Evolutionary conservation across 2,113 vertebrate genomes (phyloP).

Genomic region (Archilochus colubris): DNA sequence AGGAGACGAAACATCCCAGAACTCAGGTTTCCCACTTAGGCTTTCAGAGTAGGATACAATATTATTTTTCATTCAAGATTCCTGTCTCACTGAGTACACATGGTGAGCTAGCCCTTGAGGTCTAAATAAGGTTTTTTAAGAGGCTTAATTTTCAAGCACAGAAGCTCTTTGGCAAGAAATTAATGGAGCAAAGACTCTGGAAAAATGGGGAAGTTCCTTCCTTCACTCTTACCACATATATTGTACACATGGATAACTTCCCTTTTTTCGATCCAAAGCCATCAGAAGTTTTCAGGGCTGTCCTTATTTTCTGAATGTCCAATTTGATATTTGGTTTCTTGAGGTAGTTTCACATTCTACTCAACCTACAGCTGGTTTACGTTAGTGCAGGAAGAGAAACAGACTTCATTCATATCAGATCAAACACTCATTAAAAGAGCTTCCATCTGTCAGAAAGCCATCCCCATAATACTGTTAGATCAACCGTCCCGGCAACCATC

Average conservation of each 20-base stretch:
- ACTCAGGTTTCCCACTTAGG: neutral
- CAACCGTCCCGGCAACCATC: neutral
- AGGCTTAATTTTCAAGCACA: neutral
- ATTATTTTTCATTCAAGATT: neutral
- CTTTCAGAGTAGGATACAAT: neutral
- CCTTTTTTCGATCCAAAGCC: neutral
- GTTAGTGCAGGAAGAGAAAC: neutral
- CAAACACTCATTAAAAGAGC: neutral
- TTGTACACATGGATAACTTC: neutral
- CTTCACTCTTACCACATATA: neutral
- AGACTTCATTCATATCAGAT: neutral
- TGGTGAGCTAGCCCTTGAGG: neutral
- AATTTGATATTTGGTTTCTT: neutral
- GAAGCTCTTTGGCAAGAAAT: neutral
- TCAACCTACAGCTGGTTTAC: neutral
- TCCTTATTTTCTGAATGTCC: neutral
- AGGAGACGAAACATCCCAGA: neutral
- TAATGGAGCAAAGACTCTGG: neutral
- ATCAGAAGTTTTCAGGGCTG: neutral
- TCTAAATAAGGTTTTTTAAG: neutral
- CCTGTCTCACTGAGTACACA: neutral
- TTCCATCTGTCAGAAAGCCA: conserved; percentile 3
- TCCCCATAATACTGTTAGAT: neutral
- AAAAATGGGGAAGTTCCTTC: neutral
- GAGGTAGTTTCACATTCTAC: neutral